Conservation (phyloP, 2,888 invertebrate genomes). For the Venusia cambrica region DNA sequence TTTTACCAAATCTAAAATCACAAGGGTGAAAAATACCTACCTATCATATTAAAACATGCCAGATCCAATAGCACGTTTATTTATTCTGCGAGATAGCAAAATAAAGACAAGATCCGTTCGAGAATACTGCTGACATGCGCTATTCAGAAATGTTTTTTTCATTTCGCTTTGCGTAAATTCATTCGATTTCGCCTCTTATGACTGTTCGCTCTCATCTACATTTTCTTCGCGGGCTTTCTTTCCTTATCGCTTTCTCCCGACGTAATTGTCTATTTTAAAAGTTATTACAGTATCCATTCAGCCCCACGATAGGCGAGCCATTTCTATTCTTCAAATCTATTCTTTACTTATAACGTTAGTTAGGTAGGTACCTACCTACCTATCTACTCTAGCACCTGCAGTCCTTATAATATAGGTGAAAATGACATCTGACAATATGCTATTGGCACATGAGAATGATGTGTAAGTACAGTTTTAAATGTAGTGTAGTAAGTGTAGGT, state of each 20-base stretch:
- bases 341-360: constrained; percentile 11
- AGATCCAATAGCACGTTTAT: constrained; percentile 24
- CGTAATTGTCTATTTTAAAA: constrained; percentile 34
- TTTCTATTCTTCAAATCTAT: constrained; percentile 17
- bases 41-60: constrained; percentile 28
- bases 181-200: constrained; percentile 45
- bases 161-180: constrained; percentile 41
- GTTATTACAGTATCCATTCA: constrained; percentile 25
- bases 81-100: constrained; percentile 29
- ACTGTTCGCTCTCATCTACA: constrained; percentile 42
- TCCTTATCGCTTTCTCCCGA: constrained; percentile 31
- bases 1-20: constrained; percentile 15
- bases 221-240: constrained; percentile 38
- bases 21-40: constrained; percentile 13
- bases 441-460: too few relatives aligned
- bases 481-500: too few relatives aligned
- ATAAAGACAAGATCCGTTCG: constrained; percentile 36
- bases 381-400: too few relatives aligned
- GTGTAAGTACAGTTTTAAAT: too few relatives aligned
- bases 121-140: constrained; percentile 33
- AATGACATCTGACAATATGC: too few relatives aligned
- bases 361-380: too few relatives aligned
- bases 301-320: constrained; percentile 11
- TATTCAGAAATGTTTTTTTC: constrained; percentile 42
- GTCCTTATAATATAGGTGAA: too few relatives aligned